Evolutionary conservation across 2,888 invertebrate species (phyloP), one percentile per base, ranked within the genome.

Genomic region (Apamea crenata): DNA sequence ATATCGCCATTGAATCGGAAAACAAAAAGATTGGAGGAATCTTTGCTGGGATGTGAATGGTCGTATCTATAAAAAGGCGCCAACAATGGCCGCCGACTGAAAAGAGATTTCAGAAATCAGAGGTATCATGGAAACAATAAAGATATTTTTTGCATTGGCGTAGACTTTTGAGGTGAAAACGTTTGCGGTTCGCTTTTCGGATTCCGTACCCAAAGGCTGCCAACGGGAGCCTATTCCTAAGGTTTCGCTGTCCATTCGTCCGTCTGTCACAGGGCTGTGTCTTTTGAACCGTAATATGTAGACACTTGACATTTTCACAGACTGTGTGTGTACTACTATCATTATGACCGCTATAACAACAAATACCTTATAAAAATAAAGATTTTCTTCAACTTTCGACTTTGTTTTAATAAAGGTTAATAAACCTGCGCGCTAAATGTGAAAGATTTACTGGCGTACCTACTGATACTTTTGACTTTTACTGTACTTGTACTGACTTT

Each of bases 71-170:
- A 92, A 92, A 94, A 93, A 92, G 91, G 91, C 88, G 76, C 90
- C 83, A 86, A 89, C 92, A 94, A 93, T 93, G 86, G 91, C 79
- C 68, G 80, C 74, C 80, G 78, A 87, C 89, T 82, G 85, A 93
- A 93, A 93, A 92, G 91, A 91, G 90, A 90, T 92, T 92, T 91
- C 90, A 82, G 89, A 90, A 93, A 93, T 92, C 91, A 90, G 90
- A 87, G 87, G 86, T 83, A 84, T 83, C 67, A 86, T 84, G 88
- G 86, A 89, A 90, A 94, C 92, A 94, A 93, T 92, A 92, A 90
- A 91, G 90, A 88, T 91, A 91, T 91, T 90, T 92, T 89, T 83
- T 67, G 32, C 78, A 68, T 77, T 84, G 82, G 83, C 79, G 77
- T 74, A 50, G 68, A 36, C 32, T 77, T 59, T 68, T 70, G 72